A percentile compares a stretch with the other conserved stretches of the same genome.
These are phyloP conservation scores for Pseudochromis fuscus DNA, from an alignment of 2,797 vertebrate genomes.

Conservation along the genomic window DNA sequence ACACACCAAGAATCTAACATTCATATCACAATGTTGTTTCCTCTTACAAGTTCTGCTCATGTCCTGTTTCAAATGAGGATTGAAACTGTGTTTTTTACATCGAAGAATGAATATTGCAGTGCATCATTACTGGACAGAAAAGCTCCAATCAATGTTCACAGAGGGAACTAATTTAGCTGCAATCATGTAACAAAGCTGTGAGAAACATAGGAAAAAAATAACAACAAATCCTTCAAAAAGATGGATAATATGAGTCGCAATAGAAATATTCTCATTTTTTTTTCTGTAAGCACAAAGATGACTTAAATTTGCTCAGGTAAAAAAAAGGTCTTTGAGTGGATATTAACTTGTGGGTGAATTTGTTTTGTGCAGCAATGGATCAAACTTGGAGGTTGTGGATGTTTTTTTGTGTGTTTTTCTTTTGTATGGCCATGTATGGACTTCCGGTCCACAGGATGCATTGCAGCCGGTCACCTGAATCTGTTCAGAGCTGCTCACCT, in stretches of 20 bases:
- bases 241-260: not conserved
- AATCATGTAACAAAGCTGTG: not conserved
- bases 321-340: not conserved
- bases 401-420: not conserved
- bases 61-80: conserved; percentile 25
- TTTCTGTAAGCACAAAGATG: not conserved
- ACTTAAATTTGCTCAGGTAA: not conserved
- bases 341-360: not conserved
- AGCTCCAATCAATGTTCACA: not conserved
- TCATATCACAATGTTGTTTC: conserved; percentile 11
- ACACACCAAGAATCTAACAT: not conserved
- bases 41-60: conserved; percentile 16
- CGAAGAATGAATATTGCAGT: conserved; percentile 20
- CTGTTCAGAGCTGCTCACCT: conserved; percentile 77
- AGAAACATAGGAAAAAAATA: not conserved
- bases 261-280: not conserved
- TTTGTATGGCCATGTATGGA: conserved; percentile 58
- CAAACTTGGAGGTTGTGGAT: conserved; percentile 4
- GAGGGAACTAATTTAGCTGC: conserved; percentile 20
- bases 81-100: conserved; percentile 21
- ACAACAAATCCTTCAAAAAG: not conserved
- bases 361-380: conserved; percentile 1
- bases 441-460: conserved; percentile 73
- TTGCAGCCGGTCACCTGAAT: conserved; percentile 73
- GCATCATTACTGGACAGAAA: conserved; percentile 10